Percentiles rank a stretch among this genome's conserved stretches.
These are phyloP conservation scores for Nannobrachium achirus DNA, from an alignment of 2,113 vertebrate species.

Conservation along the genomic window DNA sequence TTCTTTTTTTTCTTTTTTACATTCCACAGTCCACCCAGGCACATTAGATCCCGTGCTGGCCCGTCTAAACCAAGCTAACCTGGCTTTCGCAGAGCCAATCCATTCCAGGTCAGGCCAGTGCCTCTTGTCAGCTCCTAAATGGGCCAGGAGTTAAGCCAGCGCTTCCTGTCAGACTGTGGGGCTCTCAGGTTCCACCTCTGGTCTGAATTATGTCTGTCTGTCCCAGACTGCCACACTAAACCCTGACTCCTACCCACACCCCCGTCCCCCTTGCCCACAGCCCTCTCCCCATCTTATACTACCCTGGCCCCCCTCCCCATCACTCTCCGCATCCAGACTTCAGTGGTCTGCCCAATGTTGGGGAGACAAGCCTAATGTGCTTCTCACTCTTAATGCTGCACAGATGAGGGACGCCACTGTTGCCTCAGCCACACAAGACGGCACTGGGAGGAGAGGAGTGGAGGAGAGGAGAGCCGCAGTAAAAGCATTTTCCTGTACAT, in stretches of 20 bases:
- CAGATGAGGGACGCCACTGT: constrained; percentile 60
- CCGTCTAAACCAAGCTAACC: constrained; percentile 1
- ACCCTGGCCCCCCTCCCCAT: constrained; percentile 13
- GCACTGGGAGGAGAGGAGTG: constrained; percentile 23
- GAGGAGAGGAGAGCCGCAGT: constrained; percentile 21
- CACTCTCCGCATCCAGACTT: constrained; percentile 25
- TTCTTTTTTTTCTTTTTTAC: too few relatives aligned
- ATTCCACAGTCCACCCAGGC: neutral
- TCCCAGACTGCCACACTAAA: constrained; percentile 59
- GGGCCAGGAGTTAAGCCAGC: constrained; percentile 74
- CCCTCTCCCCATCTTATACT: constrained; percentile 40
- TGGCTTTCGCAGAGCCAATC: constrained; percentile 48
- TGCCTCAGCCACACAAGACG: constrained; percentile 49
- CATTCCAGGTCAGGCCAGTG: constrained; percentile 5
- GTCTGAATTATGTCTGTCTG: constrained; percentile 75
- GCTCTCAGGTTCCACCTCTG: constrained; percentile 76
- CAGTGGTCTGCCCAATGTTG: constrained; percentile 62
- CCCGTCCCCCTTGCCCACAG: constrained; percentile 30
- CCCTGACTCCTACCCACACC: constrained; percentile 14
- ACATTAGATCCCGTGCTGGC: neutral
- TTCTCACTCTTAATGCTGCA: constrained; percentile 67
- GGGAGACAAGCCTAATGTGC: constrained; percentile 69
- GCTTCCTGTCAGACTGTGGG: constrained; percentile 76
- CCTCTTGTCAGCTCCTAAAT: constrained; percentile 66
- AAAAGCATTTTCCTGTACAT: constrained; percentile 54